These are phyloP conservation scores for Erythrolamprus reginae DNA, from an alignment of 2,113 vertebrate genomes.

Conservation along the genomic window DNA sequence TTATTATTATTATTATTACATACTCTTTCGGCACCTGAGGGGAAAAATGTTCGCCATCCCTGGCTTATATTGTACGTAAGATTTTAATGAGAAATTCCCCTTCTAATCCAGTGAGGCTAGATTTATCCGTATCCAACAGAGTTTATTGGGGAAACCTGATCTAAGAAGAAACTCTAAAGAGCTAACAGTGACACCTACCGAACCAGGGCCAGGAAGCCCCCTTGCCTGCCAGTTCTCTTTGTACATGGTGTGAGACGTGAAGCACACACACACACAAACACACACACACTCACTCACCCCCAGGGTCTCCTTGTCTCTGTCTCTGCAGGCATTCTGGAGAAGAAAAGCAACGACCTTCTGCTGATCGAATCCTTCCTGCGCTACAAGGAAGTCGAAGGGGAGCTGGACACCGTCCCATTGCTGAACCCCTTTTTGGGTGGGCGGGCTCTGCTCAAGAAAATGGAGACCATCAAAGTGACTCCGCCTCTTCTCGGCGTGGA, in stretches of 20 bases:
- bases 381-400: background rate
- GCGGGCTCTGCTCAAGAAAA: background rate
- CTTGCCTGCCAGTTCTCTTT: background rate
- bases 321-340: conserved; percentile 56
- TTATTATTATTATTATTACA: too few species aligned
- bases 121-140: background rate
- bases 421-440: conserved; percentile 46
- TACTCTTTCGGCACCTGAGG: too few species aligned
- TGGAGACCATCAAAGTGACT: conserved; percentile 16
- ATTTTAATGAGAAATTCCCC: background rate
- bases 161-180: background rate
- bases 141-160: background rate
- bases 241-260: background rate
- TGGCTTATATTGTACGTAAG: background rate
- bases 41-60: too few species aligned
- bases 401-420: rapidly evolving
- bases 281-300: rapidly evolving
- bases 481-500: rapidly evolving
- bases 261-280: too few species aligned
- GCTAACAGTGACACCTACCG: background rate
- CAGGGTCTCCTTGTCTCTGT: background rate
- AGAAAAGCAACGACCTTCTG: conserved; percentile 57
- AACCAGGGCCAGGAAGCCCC: too few species aligned
- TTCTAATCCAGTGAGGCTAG: background rate
- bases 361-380: conserved; percentile 46